phyloP scores from a whole-genome alignment of 2,113 vertebrate genomes.

The Rhodinocichla rosea region DNA sequence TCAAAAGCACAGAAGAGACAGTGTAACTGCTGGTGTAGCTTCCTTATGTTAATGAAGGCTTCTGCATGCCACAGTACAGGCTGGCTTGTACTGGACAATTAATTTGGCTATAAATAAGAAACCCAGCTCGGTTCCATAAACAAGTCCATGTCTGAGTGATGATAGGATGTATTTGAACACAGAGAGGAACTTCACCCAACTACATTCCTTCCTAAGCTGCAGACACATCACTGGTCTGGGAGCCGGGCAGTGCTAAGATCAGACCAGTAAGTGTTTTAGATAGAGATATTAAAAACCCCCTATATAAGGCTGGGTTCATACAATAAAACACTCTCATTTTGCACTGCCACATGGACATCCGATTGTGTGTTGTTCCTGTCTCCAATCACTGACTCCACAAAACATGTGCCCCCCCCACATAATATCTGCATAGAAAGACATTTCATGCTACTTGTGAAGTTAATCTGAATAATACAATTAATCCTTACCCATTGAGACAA shows the following conservation, averaged over 20 bases:
- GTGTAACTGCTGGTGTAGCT: neutral
- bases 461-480: neutral
- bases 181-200: neutral
- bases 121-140: neutral
- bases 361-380: neutral
- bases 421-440: neutral
- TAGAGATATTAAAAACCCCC: no score
- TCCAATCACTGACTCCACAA: neutral
- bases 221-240: neutral
- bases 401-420: neutral
- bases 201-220: neutral
- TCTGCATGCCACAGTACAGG: neutral
- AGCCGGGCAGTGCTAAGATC: neutral
- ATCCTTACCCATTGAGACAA: neutral
- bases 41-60: neutral
- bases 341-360: neutral
- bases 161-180: neutral
- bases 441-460: neutral
- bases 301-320: neutral
- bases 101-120: neutral
- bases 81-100: neutral
- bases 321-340: no score
- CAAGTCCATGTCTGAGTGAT: neutral
- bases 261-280: neutral
- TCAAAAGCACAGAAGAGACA: neutral